Base-by-base conservation (phyloP, 2,797 vertebrate species). In the Poeciliopsis gracilis region DNA sequence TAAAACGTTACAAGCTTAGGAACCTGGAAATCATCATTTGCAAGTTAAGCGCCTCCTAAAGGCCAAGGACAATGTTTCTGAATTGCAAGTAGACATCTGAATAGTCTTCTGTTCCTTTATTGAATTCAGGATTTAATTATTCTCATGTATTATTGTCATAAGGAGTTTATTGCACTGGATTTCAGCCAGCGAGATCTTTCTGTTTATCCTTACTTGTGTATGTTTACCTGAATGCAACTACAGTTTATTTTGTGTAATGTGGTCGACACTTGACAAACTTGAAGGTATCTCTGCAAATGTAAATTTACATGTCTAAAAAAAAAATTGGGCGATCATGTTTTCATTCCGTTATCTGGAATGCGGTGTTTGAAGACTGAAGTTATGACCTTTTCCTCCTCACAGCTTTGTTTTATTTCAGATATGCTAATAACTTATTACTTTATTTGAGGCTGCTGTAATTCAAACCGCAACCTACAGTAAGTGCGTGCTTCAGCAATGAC, bases 401-500 rank as follows among this genome's bases (percentile, higher is more conserved):
- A 13, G 20, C 20, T 45, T 51, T 43, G 13, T 59, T 75, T 78
- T 25, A 46, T 25, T 74, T 47, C 23, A 73, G 36, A 78, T 51
- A 69, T 63, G 6, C 43, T 77, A 38, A 57, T 53, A 63, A 41
- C n/a, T 72, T 73, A 70, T 80, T 49, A 30, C 38, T 72, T 53
- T 12, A 28, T 43, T 80, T 57, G 38, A 77, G 38, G 43, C 77
- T 43, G 15, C 25, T 72, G 43, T 43, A 77, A 74, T 73, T 75
- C 47, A 82, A 38, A 36, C 41, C 23, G 2, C 61, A 59, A 28
- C 51, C 71, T 36, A 55, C 69, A 74, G 73, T 71, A 77, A 73
- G 72, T 55, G 79, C 30, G 71, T 72, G 55, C 45, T 79, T 75
- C 13, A 88, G 77, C 82, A 82, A 28, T 79, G 81, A 76, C 73